phyloP scores from a whole-genome alignment of 2,113 vertebrate species.

The Amphiprion percula region DNA sequence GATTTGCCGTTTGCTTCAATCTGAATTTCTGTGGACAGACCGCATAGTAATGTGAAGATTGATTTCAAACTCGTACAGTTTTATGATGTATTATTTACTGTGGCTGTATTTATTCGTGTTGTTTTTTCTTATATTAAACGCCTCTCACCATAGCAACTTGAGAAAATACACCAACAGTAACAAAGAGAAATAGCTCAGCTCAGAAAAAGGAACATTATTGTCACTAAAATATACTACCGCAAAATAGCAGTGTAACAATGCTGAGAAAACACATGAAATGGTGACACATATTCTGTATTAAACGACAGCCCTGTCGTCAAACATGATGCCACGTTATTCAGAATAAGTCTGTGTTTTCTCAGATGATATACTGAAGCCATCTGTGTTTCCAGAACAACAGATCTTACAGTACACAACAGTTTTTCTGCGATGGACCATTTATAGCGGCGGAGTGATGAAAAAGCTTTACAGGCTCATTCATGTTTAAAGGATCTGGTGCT shows the following conservation, averaged over 20 bases:
- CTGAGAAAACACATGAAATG: constrained; percentile 1
- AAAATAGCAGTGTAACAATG: background rate
- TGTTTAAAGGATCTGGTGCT: constrained; percentile 12
- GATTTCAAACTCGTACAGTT: background rate
- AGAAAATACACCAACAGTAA: background rate
- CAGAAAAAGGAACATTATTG: background rate
- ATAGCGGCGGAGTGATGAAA: constrained; percentile 18
- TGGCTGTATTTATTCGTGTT: background rate
- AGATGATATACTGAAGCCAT: constrained; percentile 41
- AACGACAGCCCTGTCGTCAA: background rate
- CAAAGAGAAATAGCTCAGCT: background rate
- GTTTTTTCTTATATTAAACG: background rate
- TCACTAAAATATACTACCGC: too few species aligned
- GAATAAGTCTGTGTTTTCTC: constrained; percentile 32
- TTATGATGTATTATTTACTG: background rate
- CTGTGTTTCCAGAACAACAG: constrained; percentile 54
- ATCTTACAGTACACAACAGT: constrained; percentile 25
- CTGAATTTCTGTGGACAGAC: background rate
- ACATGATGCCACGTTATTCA: constrained; percentile 1
- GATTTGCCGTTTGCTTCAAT: background rate
- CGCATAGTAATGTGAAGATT: background rate
- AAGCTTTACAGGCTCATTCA: constrained; percentile 29
- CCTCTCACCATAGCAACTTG: constrained; percentile 17
- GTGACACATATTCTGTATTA: background rate
- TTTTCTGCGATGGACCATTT: constrained; percentile 14